phyloP scores from a whole-genome alignment of 1,140 invertebrate species.

The Chelonus insularis region DNA sequence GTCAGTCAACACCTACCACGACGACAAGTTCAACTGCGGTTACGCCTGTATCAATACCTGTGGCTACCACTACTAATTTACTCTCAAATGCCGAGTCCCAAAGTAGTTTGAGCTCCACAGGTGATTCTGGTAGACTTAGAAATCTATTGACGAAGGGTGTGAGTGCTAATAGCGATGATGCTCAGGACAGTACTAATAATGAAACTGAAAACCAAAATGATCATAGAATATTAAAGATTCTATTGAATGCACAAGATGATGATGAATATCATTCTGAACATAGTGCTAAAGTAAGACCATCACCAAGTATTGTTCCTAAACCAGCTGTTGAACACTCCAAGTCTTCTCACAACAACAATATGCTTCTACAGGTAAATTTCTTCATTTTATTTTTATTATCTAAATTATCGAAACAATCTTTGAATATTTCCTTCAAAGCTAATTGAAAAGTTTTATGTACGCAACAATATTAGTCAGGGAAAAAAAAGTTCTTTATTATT shows the following conservation, averaged over 20 bases:
- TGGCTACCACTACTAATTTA: slow-evolving; percentile 8
- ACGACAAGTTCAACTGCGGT: slow-evolving; percentile 21
- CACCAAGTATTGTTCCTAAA: slow-evolving; percentile 43
- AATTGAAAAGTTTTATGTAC: neutral
- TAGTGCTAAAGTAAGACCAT: slow-evolving; percentile 42
- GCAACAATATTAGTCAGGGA: neutral
- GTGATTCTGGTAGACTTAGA: slow-evolving; percentile 68
- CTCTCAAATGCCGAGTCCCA: slow-evolving; percentile 21
- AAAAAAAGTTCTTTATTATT: neutral
- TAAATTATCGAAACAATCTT: slow-evolving; percentile 1
- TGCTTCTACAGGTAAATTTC: slow-evolving; percentile 72
- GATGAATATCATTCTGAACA: slow-evolving; percentile 64
- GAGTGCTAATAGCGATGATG: slow-evolving; percentile 50
- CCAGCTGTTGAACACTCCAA: slow-evolving; percentile 49
- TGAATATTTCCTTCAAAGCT: neutral
- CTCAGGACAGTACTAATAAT: slow-evolving; percentile 53
- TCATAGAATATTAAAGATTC: slow-evolving; percentile 72
- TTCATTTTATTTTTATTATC: slow-evolving; percentile 10
- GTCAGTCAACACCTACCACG: slow-evolving; percentile 35
- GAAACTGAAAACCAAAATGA: slow-evolving; percentile 56
- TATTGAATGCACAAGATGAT: slow-evolving; percentile 83
- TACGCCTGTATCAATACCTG: slow-evolving; percentile 25
- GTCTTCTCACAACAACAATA: slow-evolving; percentile 64
- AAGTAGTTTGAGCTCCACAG: slow-evolving; percentile 43
- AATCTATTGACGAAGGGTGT: slow-evolving; percentile 68